phyloP scores from a whole-genome alignment of 2,888 invertebrate species.

The Caenorhabditis wallacei region DNA sequence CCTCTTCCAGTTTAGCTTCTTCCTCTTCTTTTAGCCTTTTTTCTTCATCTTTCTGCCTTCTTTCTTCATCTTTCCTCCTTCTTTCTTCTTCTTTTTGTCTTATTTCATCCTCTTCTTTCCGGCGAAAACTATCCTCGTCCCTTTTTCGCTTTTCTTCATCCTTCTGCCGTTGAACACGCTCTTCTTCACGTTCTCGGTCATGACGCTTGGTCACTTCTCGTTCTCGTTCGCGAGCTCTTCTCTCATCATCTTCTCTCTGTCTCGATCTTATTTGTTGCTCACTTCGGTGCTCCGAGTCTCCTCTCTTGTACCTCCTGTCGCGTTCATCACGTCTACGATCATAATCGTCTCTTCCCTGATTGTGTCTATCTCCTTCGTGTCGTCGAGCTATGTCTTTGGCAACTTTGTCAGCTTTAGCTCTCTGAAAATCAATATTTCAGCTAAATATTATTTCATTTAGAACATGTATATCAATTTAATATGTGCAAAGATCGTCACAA shows the following conservation, averaged over 20 bases:
- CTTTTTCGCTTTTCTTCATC: conserved; percentile 15
- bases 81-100: conserved; percentile 29
- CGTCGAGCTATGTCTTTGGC: conserved; percentile 34
- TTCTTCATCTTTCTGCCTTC: conserved; percentile 3
- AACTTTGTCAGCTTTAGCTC: conserved; percentile 23
- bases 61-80: conserved; percentile 15
- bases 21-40: conserved; percentile 20
- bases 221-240: conserved; percentile 52
- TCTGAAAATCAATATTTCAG: conserved; percentile 32
- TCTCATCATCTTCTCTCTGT: conserved; percentile 52
- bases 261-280: conserved; percentile 16
- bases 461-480: no score
- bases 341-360: conserved; percentile 8
- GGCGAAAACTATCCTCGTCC: conserved; percentile 4
- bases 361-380: conserved; percentile 18
- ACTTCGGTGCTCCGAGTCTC: conserved; percentile 19
- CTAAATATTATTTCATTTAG: neutral
- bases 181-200: conserved; percentile 38
- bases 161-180: conserved; percentile 4
- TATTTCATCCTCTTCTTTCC: neutral
- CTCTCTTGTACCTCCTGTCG: conserved; percentile 31
- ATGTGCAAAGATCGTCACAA: no score
- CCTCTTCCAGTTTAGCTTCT: conserved; percentile 10
- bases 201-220: conserved; percentile 17
- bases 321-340: conserved; percentile 23